Conservation (phyloP, 2,888 invertebrate species). For the Tyria jacobaeae region DNA sequence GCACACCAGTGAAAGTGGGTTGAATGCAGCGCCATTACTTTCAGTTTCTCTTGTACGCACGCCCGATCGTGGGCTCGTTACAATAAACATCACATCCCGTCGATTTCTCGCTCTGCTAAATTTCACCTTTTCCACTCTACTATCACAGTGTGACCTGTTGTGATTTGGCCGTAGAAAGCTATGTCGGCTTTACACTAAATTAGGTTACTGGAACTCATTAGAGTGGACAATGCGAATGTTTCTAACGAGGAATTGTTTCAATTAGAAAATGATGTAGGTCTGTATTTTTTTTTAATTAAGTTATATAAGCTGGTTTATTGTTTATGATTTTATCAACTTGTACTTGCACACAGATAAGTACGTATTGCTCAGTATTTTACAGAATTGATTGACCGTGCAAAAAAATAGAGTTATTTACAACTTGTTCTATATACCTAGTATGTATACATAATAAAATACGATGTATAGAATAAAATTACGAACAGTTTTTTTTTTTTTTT, state of each 20-base stretch:
- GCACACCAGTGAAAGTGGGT: constrained; percentile 85
- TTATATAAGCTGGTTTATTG: not conserved
- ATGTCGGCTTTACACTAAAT: constrained; percentile 50
- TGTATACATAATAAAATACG: no score
- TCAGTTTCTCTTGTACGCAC: constrained; percentile 84
- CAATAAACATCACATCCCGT: constrained; percentile 85
- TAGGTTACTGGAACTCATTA: constrained; percentile 53
- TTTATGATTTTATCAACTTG: no score
- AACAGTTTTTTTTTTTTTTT: no score
- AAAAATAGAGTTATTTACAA: no score
- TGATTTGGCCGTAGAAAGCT: constrained; percentile 74
- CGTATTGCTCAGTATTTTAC: no score
- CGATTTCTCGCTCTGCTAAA: constrained; percentile 85
- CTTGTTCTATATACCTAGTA: no score
- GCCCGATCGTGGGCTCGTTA: constrained; percentile 81
- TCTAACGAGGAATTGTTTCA: constrained; percentile 33
- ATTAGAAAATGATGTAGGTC: constrained; percentile 9
- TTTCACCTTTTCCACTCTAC: constrained; percentile 84
- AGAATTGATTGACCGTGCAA: not conserved
- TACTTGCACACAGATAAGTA: not conserved
- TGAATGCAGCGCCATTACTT: constrained; percentile 84
- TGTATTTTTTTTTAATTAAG: not conserved
- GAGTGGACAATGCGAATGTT: constrained; percentile 34
- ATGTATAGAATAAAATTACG: no score
- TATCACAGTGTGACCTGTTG: constrained; percentile 71